These are phyloP conservation scores for Digitonthophagus gazella DNA, from an alignment of 2,888 invertebrate species.

Conservation along the genomic window DNA sequence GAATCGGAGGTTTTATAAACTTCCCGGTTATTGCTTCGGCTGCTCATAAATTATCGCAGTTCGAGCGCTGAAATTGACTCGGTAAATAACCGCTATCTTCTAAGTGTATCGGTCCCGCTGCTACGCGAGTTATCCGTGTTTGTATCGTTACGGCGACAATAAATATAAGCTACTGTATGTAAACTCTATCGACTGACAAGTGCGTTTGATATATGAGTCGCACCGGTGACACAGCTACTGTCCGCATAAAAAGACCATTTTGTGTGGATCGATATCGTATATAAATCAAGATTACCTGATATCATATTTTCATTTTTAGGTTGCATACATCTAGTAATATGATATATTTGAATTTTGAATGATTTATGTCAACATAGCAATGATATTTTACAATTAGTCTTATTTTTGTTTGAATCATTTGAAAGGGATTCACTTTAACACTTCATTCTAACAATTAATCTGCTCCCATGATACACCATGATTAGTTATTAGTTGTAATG, in stretches of 20 bases:
- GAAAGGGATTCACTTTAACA: no score
- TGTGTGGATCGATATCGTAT: neutral
- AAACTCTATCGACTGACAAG: constrained; percentile 7
- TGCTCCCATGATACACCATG: no score
- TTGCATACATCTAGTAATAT: neutral
- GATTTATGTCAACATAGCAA: neutral
- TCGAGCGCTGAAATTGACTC: constrained; percentile 11
- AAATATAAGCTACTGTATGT: constrained; percentile 12
- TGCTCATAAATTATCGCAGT: constrained; percentile 10
- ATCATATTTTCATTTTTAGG: neutral
- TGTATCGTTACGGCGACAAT: constrained; percentile 9
- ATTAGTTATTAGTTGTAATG: no score
- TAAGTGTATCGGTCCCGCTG: neutral
- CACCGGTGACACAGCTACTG: neutral
- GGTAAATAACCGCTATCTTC: constrained; percentile 13
- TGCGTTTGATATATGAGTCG: constrained; percentile 3
- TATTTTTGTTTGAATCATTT: no score
- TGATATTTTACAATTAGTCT: no score
- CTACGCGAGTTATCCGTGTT: constrained; percentile 5
- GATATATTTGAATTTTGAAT: neutral
- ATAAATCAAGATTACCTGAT: neutral
- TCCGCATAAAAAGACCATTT: neutral
- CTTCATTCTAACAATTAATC: no score
- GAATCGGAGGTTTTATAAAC: neutral
- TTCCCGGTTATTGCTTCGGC: constrained; percentile 10